Base-by-base conservation (phyloP, 92 coral and sea anemone genomes). In the Nematostella vectensis region DNA sequence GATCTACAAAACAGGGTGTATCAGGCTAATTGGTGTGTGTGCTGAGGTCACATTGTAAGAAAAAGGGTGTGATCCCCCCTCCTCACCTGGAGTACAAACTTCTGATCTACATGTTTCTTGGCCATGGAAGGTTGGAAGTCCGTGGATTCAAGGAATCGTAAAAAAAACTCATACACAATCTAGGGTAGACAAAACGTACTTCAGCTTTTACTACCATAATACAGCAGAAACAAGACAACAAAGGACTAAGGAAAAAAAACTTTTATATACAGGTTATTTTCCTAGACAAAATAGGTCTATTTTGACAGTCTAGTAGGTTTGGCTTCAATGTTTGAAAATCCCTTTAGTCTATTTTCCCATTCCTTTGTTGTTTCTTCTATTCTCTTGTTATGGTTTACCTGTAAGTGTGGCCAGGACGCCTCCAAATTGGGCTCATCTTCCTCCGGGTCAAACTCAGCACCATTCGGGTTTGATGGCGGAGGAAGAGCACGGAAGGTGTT, bases 381-480 rank as follows among this genome's bases (percentile, higher is more conserved):
- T 33, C 40, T 33, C 40, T 33, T 33, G 40, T 33, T 33, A 6
- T 6, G 15, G 6, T 33, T 33, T 47, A 91, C 98, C 88, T 91
- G 98, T 25, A 91, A 73, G 57, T 91, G 98, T 13, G 98, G 98
- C 98, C 98, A 91, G 0, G 98, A 88, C 6, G 98, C 98, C 54
- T 91, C 98, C 27, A 91, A 65, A 50, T 77, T 87, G 0, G 98
- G 98, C 44, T 91, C 98, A 64, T 91, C 98, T 68, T 91, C 98
- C 51, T 91, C 98, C 2, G 98, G 97, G 62, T 89, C 97, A 85
- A 85, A 89, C 69, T 89, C 97, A 11, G 97, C 97, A 25, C 97
- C 97, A 74, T 89, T 89, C 18, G 97, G 97, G 56, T 89, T 89
- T 26, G 97, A 80, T 12, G 97, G 97, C 1, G 97, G 97, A 13